Conservation (phyloP, 2,797 vertebrate genomes). For the Ispidina lecontei region DNA sequence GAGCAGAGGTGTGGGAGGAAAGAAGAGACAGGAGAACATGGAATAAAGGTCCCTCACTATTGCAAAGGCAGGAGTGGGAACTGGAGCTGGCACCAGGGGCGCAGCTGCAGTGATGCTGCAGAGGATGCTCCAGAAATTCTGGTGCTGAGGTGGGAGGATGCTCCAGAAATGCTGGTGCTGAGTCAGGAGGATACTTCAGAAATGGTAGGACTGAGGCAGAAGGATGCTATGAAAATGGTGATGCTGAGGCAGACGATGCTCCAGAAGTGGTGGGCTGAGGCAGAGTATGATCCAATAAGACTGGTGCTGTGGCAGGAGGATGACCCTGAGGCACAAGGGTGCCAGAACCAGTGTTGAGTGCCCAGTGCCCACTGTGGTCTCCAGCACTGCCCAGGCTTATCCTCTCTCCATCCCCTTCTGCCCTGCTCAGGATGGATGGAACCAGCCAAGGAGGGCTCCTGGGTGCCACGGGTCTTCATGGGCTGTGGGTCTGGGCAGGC, state of each 20-base stretch:
- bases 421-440: neutral
- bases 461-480: rapidly evolving
- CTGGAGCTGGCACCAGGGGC: neutral
- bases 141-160: neutral
- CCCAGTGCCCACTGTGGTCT: neutral
- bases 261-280: neutral
- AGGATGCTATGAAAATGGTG: neutral
- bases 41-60: too few relatives aligned
- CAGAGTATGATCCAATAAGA: neutral
- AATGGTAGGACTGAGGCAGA: neutral
- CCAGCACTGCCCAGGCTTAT: neutral
- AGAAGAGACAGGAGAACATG: rapidly evolving
- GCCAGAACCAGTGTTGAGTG: neutral
- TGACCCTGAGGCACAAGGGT: neutral
- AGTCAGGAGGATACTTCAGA: neutral
- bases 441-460: neutral
- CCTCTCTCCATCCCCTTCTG: neutral
- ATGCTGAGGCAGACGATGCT: neutral
- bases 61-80: neutral
- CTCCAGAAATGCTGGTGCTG: neutral
- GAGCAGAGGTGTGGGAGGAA: neutral
- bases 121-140: neutral
- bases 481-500: neutral
- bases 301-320: neutral
- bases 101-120: neutral